Conservation (phyloP, 2,113 vertebrate genomes). For the Erinaceus europaeus region DNA sequence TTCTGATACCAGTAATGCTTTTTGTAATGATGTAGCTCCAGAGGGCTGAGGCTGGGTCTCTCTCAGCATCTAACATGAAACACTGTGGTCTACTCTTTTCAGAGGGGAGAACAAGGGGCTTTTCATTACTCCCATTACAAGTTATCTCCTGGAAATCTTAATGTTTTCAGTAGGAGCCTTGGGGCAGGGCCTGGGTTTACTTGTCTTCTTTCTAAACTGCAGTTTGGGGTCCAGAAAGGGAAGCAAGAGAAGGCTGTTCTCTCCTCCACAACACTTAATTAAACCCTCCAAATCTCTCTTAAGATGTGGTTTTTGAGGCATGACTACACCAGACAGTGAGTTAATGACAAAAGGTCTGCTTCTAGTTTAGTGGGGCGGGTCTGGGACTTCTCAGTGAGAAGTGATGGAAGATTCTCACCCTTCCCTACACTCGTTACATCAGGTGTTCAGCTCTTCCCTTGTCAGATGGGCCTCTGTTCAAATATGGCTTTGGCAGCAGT, state of each 20-base stretch:
- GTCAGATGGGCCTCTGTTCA: not conserved
- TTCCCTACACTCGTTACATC: not conserved
- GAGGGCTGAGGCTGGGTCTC: not conserved
- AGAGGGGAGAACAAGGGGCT: not conserved
- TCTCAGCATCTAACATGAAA: not conserved
- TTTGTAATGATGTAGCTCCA: not conserved
- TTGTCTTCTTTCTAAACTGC: constrained; percentile 16
- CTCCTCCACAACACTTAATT: constrained; percentile 17
- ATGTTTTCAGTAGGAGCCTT: not conserved
- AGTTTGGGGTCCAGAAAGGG: not conserved
- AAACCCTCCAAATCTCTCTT: not conserved
- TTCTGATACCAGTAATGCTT: not conserved
- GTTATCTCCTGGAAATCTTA: constrained; percentile 13
- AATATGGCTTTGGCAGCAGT: not conserved
- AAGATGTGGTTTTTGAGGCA: constrained; percentile 41
- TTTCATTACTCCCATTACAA: constrained; percentile 10
- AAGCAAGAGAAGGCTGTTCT: not conserved
- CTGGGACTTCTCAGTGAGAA: not conserved
- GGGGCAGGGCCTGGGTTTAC: not conserved
- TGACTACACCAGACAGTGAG: not conserved
- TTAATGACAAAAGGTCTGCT: not conserved
- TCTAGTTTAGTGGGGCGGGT: not conserved
- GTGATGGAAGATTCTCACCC: not conserved
- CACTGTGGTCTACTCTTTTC: not conserved
- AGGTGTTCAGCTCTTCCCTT: not conserved